A percentile compares a stretch with the other conserved stretches of the same genome.
Conservation (phyloP, 2,113 vertebrate species). For the Amphiprion percula region DNA sequence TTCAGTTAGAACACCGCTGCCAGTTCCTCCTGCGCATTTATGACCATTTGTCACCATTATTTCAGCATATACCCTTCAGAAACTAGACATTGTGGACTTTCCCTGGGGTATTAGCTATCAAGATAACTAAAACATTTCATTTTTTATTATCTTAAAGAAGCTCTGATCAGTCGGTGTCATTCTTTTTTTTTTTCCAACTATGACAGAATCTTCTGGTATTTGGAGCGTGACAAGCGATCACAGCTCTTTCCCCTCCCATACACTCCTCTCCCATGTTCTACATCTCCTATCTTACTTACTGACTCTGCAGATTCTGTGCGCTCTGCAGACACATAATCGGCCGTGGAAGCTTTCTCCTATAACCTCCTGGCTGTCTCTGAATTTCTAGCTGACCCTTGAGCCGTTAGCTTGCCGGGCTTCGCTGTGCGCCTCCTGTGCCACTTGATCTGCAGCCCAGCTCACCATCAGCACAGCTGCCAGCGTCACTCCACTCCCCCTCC, state of each 20-base stretch:
- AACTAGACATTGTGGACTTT: not conserved
- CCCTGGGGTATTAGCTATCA: not conserved
- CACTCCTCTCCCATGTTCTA: slow-evolving; percentile 11
- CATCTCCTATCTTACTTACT: slow-evolving; percentile 7
- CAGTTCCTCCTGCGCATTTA: slow-evolving; percentile 24
- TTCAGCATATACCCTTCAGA: not conserved
- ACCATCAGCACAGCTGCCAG: slow-evolving; percentile 71
- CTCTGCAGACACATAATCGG: slow-evolving; percentile 56
- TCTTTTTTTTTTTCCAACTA: slow-evolving; percentile 5
- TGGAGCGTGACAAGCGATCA: slow-evolving; percentile 20
- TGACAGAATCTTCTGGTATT: slow-evolving; percentile 13
- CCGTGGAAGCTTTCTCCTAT: slow-evolving; percentile 27
- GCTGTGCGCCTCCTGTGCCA: slow-evolving; percentile 63
- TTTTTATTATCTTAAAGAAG: slow-evolving; percentile 4
- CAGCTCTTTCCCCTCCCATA: slow-evolving; percentile 4
- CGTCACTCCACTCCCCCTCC: slow-evolving; percentile 65
- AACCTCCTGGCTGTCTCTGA: slow-evolving; percentile 30
- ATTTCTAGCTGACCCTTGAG: slow-evolving; percentile 47
- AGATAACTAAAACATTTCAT: not conserved
- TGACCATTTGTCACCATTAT: slow-evolving; percentile 13
- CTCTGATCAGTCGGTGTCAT: not conserved
- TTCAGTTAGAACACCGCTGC: slow-evolving; percentile 4
- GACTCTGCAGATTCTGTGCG: slow-evolving; percentile 45
- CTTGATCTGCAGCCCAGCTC: slow-evolving; percentile 65
- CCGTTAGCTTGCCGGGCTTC: slow-evolving; percentile 29